phyloP scores from a whole-genome alignment of 1,140 invertebrate genomes.

The Glomeris maerens region DNA sequence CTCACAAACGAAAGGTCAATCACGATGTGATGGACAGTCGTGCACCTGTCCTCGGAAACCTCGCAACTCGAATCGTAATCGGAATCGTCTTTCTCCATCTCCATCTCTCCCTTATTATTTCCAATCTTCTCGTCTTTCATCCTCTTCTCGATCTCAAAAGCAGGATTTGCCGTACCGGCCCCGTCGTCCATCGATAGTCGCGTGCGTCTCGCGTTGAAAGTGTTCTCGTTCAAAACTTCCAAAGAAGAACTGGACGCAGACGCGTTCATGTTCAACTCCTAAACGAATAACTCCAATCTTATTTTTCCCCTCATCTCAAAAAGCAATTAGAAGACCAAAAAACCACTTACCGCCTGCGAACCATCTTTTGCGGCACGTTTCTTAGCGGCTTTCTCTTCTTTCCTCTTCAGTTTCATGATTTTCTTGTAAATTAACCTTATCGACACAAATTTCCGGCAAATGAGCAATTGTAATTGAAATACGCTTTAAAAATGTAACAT shows the following conservation, averaged over 20 bases:
- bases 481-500: no score
- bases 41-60: neutral
- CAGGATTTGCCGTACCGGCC: neutral
- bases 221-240: no score
- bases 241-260: no score
- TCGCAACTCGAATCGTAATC: no score
- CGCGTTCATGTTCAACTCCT: no score
- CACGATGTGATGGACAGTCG: neutral
- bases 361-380: neutral
- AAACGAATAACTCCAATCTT: no score
- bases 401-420: neutral
- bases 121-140: neutral
- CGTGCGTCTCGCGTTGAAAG: neutral
- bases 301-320: no score
- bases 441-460: neutral
- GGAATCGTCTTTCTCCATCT: no score
- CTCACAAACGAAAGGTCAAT: slow-evolving; percentile 1
- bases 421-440: neutral
- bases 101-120: neutral
- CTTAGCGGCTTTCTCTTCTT: neutral
- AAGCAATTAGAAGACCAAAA: no score
- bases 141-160: neutral
- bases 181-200: neutral
- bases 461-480: neutral
- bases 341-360: no score